Evolutionary conservation across 2,888 invertebrate species (phyloP).

Genomic region (Portevinia maculata): DNA sequence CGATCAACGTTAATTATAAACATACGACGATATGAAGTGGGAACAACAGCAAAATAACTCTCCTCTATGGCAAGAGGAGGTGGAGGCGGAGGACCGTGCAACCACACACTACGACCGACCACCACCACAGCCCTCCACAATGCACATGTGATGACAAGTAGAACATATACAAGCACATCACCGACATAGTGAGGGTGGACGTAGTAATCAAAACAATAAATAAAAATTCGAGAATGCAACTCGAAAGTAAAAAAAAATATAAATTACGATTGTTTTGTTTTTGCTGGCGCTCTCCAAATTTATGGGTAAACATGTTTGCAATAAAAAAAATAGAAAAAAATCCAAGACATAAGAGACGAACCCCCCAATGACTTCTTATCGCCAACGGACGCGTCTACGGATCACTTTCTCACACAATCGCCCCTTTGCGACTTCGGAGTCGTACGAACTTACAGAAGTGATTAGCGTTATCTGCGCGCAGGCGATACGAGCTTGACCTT

Average conservation of each 20-base stretch:
- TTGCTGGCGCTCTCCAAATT: conserved; percentile 30
- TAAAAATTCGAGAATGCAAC: background rate
- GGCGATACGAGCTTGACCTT: conserved; percentile 65
- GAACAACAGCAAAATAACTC: conserved; percentile 34
- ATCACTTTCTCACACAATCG: conserved; percentile 59
- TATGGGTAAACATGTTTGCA: conserved; percentile 30
- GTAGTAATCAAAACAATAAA: conserved; percentile 8
- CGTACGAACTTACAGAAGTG: conserved; percentile 26
- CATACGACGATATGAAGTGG: conserved; percentile 56
- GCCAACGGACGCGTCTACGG: conserved; percentile 16
- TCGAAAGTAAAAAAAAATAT: conserved; percentile 25
- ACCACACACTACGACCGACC: conserved; percentile 8
- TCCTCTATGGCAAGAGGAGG: conserved; percentile 1
- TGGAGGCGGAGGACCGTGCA: conserved; percentile 3
- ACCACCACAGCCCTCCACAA: no score
- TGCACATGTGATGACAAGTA: background rate
- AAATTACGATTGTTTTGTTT: conserved; percentile 52
- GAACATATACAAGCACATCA: background rate
- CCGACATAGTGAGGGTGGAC: conserved; percentile 58
- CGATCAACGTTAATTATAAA: conserved; percentile 72
- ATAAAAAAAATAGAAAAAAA: conserved; percentile 13
- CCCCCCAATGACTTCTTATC: conserved; percentile 64
- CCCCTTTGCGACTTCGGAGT: background rate
- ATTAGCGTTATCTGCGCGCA: conserved; percentile 39
- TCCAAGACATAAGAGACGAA: conserved; percentile 38